Evolutionary conservation across 2,888 invertebrate genomes (phyloP), one percentile per base, ranked within the genome.

Genomic region (Nephrotoma appendiculata): DNA sequence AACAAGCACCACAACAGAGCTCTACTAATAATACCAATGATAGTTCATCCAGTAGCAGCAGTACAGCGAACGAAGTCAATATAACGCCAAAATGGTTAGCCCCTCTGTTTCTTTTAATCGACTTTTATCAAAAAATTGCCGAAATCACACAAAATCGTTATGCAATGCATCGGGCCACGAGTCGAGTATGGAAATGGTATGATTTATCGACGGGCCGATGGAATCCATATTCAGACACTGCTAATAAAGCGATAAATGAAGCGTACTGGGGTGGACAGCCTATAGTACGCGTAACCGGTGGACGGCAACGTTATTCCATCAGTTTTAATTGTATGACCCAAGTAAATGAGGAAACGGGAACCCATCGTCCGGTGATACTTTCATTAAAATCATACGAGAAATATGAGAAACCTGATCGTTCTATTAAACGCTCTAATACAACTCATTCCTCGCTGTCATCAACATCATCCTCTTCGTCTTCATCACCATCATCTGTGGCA

Each of bases 261-360:
- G 96, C 96, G 0, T 97, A 96, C 89, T 94, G 94, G 92, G 93
- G 93, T 45, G 95, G 95, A 0, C 95, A 96, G 88, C 92, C 93
- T 41, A 94, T 93, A 87, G 94, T 95, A 0, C 93, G 95, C 88
- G 95, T 97, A 87, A 94, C 94, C 12, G 95, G 95, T 88, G 95
- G 95, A 0, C 92, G 96, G 3, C 93, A 96, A 88, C 93, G 95
- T 52, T 97, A 97, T 90, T 94, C 95, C 0, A 95, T 96, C 4
- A 95, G 95, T 87, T 96, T 97, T 89, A 94, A 94, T 45, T 94
- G 95, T 87, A 96, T 97, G 96, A 94, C 95, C 0, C 96, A 96
- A 92, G 95, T 95, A 87, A 97, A 96, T 90, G 96, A 96, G 90
- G 96, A 96, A 88, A 96, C 95, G 42, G 95, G 95, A n/a, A 96